phyloP scores from a whole-genome alignment of 2,797 vertebrate species.

The Poecilia velifera region DNA sequence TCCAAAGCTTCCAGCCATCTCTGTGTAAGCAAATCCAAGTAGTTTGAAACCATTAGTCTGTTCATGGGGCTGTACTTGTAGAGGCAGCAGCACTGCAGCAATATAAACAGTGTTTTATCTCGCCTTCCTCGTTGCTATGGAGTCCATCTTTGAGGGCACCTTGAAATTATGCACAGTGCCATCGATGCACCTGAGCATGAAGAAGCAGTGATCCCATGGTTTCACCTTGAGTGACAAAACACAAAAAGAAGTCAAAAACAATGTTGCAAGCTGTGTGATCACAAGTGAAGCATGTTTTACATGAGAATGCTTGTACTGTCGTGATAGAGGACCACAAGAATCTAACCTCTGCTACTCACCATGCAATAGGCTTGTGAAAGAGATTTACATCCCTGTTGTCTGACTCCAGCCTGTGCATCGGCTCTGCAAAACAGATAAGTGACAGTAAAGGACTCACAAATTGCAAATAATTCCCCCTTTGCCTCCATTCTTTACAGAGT shows the following conservation, averaged over 20 bases:
- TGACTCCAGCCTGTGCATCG: conserved; percentile 79
- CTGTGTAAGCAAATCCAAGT: conserved; percentile 66
- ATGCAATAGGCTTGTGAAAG: conserved; percentile 87
- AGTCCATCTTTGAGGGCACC: conserved; percentile 81
- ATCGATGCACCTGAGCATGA: conserved; percentile 90
- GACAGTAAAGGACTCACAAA: background rate
- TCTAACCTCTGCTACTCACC: conserved; percentile 74
- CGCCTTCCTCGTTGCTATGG: conserved; percentile 87
- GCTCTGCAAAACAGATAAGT: conserved; percentile 69
- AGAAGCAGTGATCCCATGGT: conserved; percentile 87
- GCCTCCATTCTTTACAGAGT: background rate
- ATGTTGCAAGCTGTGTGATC: background rate
- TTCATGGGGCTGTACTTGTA: background rate
- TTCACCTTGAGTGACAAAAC: conserved; percentile 80
- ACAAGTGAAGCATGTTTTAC: conserved; percentile 4
- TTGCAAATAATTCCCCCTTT: background rate
- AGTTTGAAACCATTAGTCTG: background rate
- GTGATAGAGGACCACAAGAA: background rate
- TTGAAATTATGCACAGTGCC: conserved; percentile 88
- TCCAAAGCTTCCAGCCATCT: conserved; percentile 90
- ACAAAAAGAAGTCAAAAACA: conserved; percentile 7
- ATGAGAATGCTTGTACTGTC: background rate
- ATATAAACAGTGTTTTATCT: conserved; percentile 35
- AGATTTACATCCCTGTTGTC: conserved; percentile 88
- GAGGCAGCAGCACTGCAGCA: background rate